Evolutionary conservation across 64 coral and sea anemone genomes (phyloP).

Genomic region (Stylophora pistillata): DNA sequence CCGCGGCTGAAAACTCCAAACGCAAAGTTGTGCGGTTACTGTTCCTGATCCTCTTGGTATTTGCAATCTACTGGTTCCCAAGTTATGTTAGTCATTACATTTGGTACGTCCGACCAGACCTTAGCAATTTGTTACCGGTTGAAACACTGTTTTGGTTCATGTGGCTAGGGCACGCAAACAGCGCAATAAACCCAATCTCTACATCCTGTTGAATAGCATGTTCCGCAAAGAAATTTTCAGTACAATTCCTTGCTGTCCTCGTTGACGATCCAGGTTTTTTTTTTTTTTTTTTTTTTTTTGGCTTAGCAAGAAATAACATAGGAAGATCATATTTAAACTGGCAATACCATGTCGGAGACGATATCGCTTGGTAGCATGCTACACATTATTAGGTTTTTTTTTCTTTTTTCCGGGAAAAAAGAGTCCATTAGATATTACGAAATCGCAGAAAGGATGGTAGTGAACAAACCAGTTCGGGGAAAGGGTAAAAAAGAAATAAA

Average conservation of each 20-base stretch:
- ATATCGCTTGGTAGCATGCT: too few species aligned
- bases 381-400: too few species aligned
- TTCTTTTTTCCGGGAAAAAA: too few species aligned
- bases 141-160: background rate
- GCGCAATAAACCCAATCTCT: conserved; percentile 48
- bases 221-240: conserved; percentile 32
- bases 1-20: background rate
- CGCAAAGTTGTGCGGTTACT: conserved; percentile 22
- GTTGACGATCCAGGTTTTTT: too few species aligned
- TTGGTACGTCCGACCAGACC: background rate
- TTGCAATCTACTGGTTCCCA: conserved; percentile 53
- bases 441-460: too few species aligned
- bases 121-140: background rate
- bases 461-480: too few species aligned
- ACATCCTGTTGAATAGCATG: conserved; percentile 14
- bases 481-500: too few species aligned
- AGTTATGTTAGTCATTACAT: conserved; percentile 10
- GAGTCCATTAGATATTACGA: too few species aligned
- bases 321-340: too few species aligned
- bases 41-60: conserved; percentile 27
- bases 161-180: conserved; percentile 1
- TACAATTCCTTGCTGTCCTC: background rate
- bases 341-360: too few species aligned
- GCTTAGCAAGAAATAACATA: too few species aligned
- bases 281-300: too few species aligned